These are phyloP conservation scores for Aplocera efformata DNA, from an alignment of 2,888 invertebrate genomes.

Conservation along the genomic window DNA sequence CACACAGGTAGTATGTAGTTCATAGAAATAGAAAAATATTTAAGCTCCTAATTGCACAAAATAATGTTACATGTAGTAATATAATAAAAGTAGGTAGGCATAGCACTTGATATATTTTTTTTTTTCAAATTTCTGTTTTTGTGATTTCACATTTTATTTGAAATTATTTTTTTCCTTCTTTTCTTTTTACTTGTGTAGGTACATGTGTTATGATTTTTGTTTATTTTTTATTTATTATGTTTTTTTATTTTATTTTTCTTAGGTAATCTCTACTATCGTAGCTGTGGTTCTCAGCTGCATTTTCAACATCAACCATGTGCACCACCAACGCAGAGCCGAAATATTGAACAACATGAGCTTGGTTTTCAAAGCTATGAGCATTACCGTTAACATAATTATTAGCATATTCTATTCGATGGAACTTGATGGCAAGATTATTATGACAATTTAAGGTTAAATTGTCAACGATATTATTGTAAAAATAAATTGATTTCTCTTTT, in stretches of 20 bases:
- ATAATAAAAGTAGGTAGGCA: too few relatives aligned
- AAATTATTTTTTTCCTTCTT: constrained; percentile 11
- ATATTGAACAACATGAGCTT: constrained; percentile 81
- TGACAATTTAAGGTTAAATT: too few relatives aligned
- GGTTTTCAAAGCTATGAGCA: constrained; percentile 79
- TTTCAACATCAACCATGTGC: constrained; percentile 82
- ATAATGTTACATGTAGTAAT: too few relatives aligned
- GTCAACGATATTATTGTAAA: too few relatives aligned
- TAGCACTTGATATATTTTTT: too few relatives aligned
- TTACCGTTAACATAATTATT: constrained; percentile 81
- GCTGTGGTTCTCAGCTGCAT: constrained; percentile 81
- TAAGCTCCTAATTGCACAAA: too few relatives aligned
- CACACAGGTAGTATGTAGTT: too few relatives aligned
- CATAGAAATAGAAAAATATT: too few relatives aligned
- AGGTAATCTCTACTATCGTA: constrained; percentile 82
- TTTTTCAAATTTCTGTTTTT: too few relatives aligned
- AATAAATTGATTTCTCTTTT: too few relatives aligned
- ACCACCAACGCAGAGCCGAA: constrained; percentile 80
- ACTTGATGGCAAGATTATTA: constrained; percentile 48
- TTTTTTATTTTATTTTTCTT: constrained; percentile 48
- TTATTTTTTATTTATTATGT: constrained; percentile 38
- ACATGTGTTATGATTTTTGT: constrained; percentile 30
- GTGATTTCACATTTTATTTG: too few relatives aligned
- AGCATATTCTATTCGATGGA: constrained; percentile 79
- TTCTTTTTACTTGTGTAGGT: constrained; percentile 29